A percentile compares a stretch with the other conserved stretches of the same genome.
These are phyloP conservation scores for Centrocercus urophasianus DNA, from an alignment of 2,113 vertebrate species.

Conservation along the genomic window DNA sequence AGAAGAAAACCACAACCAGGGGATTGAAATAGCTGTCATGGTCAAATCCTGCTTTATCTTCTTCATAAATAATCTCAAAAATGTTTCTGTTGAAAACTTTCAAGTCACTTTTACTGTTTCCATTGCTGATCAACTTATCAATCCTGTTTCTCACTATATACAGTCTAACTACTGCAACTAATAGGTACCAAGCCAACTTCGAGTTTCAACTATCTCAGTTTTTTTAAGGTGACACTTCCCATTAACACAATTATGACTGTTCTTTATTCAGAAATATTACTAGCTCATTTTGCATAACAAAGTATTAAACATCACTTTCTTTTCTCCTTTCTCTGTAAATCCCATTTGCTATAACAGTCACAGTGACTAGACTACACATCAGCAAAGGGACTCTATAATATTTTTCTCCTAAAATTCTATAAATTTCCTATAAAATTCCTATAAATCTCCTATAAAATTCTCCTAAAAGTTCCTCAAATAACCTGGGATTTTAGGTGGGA, in stretches of 20 bases:
- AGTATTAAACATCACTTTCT: neutral
- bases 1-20: neutral
- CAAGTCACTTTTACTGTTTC: neutral
- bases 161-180: neutral
- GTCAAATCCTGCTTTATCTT: neutral
- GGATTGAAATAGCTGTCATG: neutral
- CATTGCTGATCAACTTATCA: neutral
- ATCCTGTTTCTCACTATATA: neutral
- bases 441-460: neutral
- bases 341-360: neutral
- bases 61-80: neutral
- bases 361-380: neutral
- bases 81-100: neutral
- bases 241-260: neutral
- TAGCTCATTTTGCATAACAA: neutral
- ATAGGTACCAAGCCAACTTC: neutral
- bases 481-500: accelerated
- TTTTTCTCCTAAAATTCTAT: neutral
- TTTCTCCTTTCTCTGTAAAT: neutral
- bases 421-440: too few relatives aligned
- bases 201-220: neutral
- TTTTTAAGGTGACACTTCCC: neutral
- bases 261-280: neutral
- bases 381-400: neutral
- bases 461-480: neutral